Evolutionary conservation across 2,888 invertebrate species (phyloP).

Genomic region (Tachina fera): DNA sequence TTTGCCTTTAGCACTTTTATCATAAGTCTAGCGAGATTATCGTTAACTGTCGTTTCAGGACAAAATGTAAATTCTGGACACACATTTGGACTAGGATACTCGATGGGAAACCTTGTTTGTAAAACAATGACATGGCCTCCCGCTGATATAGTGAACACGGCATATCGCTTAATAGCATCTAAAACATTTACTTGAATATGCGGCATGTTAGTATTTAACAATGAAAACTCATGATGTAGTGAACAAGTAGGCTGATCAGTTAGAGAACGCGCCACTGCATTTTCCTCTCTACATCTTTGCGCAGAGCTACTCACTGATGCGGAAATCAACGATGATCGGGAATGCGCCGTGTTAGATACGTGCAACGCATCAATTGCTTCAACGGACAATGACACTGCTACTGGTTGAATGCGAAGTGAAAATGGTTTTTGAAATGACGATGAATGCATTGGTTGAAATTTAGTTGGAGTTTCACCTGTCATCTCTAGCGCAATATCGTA

Average conservation of each 20-base stretch:
- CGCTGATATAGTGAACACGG: conserved; percentile 82
- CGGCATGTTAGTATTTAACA: conserved; percentile 89
- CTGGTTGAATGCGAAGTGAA: conserved; percentile 69
- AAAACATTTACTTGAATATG: conserved; percentile 86
- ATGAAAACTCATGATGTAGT: conserved; percentile 89
- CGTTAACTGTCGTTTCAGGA: conserved; percentile 88
- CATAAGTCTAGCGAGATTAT: conserved; percentile 88
- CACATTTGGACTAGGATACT: conserved; percentile 88
- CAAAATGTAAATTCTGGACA: conserved; percentile 88
- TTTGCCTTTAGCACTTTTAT: conserved; percentile 91
- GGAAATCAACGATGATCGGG: conserved; percentile 83
- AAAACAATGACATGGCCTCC: conserved; percentile 83
- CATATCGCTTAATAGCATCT: conserved; percentile 84
- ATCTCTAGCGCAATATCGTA: conserved; percentile 81
- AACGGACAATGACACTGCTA: conserved; percentile 75
- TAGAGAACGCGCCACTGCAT: conserved; percentile 80
- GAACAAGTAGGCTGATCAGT: conserved; percentile 82
- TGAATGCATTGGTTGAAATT: conserved; percentile 73
- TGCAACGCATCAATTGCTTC: conserved; percentile 74
- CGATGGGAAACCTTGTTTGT: conserved; percentile 88
- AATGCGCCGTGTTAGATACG: conserved; percentile 71
- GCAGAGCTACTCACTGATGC: conserved; percentile 24
- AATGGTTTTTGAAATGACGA: conserved; percentile 75
- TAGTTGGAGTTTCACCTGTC: conserved; percentile 76
- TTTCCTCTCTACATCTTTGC: conserved; percentile 74